Percentiles rank a stretch among this genome's conserved stretches.
These are phyloP conservation scores for Yponomeuta plumbellus DNA, from an alignment of 2,888 invertebrate species.

Conservation along the genomic window DNA sequence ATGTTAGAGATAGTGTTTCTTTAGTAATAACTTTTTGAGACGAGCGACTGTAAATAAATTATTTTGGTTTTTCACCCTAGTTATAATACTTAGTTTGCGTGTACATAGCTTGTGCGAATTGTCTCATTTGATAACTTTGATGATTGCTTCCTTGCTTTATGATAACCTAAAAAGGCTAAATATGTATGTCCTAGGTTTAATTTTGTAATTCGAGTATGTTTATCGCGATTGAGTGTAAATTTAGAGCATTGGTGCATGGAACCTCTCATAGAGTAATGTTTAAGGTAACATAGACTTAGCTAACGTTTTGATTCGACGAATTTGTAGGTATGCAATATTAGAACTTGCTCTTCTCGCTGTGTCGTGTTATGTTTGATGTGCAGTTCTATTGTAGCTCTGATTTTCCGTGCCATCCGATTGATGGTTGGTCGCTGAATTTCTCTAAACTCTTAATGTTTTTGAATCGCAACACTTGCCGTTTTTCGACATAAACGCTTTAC, in stretches of 20 bases:
- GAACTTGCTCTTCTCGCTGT: constrained; percentile 5
- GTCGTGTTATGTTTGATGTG: background rate
- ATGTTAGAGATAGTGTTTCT: constrained; percentile 21
- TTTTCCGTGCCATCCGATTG: background rate
- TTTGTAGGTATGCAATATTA: constrained; percentile 7
- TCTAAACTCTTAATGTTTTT: background rate
- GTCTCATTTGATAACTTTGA: constrained; percentile 11
- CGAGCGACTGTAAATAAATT: constrained; percentile 8
- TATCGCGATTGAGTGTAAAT: constrained; percentile 8
- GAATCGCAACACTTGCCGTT: background rate
- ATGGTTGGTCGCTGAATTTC: background rate
- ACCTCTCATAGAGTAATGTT: constrained; percentile 16
- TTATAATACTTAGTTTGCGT: constrained; percentile 6
- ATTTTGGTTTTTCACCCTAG: constrained; percentile 3
- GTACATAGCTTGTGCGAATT: constrained; percentile 12
- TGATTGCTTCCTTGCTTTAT: constrained; percentile 13
- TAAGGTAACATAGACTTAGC: background rate
- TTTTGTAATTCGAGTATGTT: background rate
- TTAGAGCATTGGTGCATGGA: constrained; percentile 15
- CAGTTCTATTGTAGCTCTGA: background rate
- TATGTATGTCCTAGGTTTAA: constrained; percentile 12
- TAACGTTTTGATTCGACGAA: constrained; percentile 5
- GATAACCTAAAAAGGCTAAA: background rate
- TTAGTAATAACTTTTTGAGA: constrained; percentile 20
- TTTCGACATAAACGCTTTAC: background rate